Conservation (phyloP, 2,888 invertebrate species). For the Ectropis crepuscularia region DNA sequence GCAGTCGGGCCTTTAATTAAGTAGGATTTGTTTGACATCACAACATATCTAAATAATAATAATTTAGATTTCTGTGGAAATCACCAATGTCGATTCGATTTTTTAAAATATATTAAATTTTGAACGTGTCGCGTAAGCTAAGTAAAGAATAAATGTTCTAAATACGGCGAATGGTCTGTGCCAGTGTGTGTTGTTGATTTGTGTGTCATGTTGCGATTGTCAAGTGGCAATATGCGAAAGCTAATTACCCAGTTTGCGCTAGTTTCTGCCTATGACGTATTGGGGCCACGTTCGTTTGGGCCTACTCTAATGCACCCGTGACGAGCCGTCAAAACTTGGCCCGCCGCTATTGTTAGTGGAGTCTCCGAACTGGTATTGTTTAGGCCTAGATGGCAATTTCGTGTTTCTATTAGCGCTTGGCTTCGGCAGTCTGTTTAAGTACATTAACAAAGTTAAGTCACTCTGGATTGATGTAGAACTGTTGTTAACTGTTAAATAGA, state of each 20-base stretch:
- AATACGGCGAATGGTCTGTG: not conserved
- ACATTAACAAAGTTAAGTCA: conserved; percentile 1
- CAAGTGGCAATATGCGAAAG: conserved; percentile 17
- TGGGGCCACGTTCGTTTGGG: conserved; percentile 20
- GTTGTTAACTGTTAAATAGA: not conserved
- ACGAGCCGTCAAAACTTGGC: conserved; percentile 26
- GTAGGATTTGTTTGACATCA: too few species aligned
- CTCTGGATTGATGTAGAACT: not conserved
- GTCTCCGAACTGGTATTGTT: conserved; percentile 16
- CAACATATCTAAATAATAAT: too few species aligned
- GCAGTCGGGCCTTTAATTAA: too few species aligned
- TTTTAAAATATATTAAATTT: too few species aligned
- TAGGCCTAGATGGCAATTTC: conserved; percentile 20
- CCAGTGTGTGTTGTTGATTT: not conserved
- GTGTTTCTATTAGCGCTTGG: conserved; percentile 4
- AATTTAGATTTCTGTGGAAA: too few species aligned
- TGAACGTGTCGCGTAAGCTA: too few species aligned
- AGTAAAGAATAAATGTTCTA: not conserved
- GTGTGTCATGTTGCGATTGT: not conserved
- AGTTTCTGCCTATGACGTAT: conserved; percentile 26
- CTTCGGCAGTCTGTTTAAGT: not conserved
- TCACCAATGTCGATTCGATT: too few species aligned
- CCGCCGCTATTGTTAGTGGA: conserved; percentile 13
- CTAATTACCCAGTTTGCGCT: conserved; percentile 25
- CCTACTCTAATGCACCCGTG: conserved; percentile 26